These are phyloP conservation scores for Echiichthys vipera DNA, from an alignment of 2,797 vertebrate species.

Conservation along the genomic window DNA sequence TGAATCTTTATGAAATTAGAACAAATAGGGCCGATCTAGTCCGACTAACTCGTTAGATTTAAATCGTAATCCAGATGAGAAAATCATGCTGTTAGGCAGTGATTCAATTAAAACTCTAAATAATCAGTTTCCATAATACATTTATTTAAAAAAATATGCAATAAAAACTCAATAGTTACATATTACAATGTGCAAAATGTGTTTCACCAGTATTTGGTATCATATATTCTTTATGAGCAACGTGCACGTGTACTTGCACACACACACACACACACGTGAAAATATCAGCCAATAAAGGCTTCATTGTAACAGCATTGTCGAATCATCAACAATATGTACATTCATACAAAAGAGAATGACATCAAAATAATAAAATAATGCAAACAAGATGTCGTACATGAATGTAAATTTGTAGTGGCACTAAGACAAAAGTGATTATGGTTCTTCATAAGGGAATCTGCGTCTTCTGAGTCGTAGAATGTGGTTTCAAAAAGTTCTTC, in stretches of 20 bases:
- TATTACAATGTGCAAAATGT: conserved; percentile 35
- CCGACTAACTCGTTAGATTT: too few species aligned
- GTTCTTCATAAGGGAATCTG: not conserved
- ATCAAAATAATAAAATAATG: not conserved
- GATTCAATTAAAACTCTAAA: too few species aligned
- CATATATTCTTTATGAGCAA: not conserved
- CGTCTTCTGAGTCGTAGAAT: not conserved
- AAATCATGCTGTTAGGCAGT: too few species aligned
- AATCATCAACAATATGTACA: not conserved
- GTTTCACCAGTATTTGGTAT: conserved; percentile 14
- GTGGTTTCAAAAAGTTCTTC: not conserved
- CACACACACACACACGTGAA: not conserved
- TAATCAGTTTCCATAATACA: not conserved
- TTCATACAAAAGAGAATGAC: not conserved
- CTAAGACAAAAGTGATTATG: not conserved
- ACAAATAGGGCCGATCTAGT: too few species aligned
- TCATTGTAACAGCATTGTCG: conserved; percentile 33
- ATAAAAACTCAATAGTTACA: not conserved
- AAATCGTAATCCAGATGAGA: too few species aligned
- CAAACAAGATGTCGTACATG: too few species aligned
- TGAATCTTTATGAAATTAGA: too few species aligned
- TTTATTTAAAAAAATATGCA: conserved; percentile 37
- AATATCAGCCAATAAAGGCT: conserved; percentile 42
- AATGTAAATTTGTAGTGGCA: not conserved
- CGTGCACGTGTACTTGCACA: not conserved